These are phyloP conservation scores for Meteorus colon DNA, from an alignment of 2,888 invertebrate species.

Conservation along the genomic window DNA sequence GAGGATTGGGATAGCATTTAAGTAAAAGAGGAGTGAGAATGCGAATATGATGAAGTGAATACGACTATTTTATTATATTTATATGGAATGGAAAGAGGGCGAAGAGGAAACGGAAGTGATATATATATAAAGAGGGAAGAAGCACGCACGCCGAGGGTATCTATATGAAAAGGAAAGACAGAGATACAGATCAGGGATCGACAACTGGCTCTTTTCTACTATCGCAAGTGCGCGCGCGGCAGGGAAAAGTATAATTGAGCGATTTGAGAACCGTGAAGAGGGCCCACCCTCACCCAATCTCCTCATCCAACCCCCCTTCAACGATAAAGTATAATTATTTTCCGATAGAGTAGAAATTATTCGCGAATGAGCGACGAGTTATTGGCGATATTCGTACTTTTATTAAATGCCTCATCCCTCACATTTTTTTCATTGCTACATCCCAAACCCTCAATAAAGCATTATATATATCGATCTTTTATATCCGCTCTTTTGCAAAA, in stretches of 20 bases:
- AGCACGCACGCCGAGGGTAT: constrained; percentile 8
- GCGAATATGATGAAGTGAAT: constrained; percentile 41
- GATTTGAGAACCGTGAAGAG: constrained; percentile 63
- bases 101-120: constrained; percentile 18
- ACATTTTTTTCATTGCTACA: constrained; percentile 31
- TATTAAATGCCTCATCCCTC: constrained; percentile 66
- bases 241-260: constrained; percentile 69
- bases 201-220: constrained; percentile 41
- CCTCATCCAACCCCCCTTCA: constrained; percentile 18
- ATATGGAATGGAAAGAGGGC: constrained; percentile 11
- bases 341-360: constrained; percentile 73
- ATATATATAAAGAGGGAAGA: constrained; percentile 48
- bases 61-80: constrained; percentile 20
- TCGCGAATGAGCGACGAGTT: constrained; percentile 68
- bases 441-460: constrained; percentile 31
- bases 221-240: constrained; percentile 40
- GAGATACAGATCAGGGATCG: constrained; percentile 32
- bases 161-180: constrained; percentile 3
- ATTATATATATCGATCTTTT: constrained; percentile 40
- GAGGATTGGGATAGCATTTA: background rate
- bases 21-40: constrained; percentile 44
- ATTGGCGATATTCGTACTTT: constrained; percentile 73
- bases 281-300: constrained; percentile 46
- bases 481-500: constrained; percentile 9
- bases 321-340: constrained; percentile 73